Base-by-base conservation (phyloP, 2,113 vertebrate species). In the Coregonus clupeaformis region DNA sequence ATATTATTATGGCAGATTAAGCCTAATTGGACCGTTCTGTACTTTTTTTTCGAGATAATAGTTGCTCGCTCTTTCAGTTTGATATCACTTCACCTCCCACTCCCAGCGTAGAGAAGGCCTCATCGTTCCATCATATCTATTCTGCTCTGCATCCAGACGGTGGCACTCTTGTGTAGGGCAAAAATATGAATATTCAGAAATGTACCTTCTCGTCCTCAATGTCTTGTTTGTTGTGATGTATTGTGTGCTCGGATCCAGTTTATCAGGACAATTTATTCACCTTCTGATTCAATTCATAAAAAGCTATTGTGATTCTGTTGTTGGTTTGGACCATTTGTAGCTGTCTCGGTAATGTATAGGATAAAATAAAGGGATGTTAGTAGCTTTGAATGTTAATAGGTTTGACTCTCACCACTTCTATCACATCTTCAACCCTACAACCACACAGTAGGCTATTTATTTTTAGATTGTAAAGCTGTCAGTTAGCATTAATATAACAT, bases 101-200 rank as follows among this genome's bases (percentile, higher is more conserved):
- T 42, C 5, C 52, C 57, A 60, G 6, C n/a, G 7, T 7, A 7
- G n/a, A 60, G 49, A 1, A 52, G 36, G 36, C 9, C 49, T 18
- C 63, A 32, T 67, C 5, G 0, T 67, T 67, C 0, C 27, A 68
- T 22, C 25, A 24, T 42, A 12, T 12, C 12, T 59, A 16, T 68
- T 16, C 27, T 71, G 49, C 9, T 55, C n/a, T 52, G 5, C 71
- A 18, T 36, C 77, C 85, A 80, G 82, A 27, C 75, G 82, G 73
- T 79, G 79, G 69, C 79, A 80, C 73, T 79, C 62, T 77, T 74
- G 52, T 55, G 12, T 63, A 69, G 29, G 3, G 24, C 22, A 75
- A 29, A 27, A 27, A 27, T 55, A 42, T 25, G 18, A 52, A 14
- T 16, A 52, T 52, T 52, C 22, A 55, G 16, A 27, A 55, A 32